phyloP scores from a whole-genome alignment of 2,888 invertebrate genomes.

The Epinotia nisella region DNA sequence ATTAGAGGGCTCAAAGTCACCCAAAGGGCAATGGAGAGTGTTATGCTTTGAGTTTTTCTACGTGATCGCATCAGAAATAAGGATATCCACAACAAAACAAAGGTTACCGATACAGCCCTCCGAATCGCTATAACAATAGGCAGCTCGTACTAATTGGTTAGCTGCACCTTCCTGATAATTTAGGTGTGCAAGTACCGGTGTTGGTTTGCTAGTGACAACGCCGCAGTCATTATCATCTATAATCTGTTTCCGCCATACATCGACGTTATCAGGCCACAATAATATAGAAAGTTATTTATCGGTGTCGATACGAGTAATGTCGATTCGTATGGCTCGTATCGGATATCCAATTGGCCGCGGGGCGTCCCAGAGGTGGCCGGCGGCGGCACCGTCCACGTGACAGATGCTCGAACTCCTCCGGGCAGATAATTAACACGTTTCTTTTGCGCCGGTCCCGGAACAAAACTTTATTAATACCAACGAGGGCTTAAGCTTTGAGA shows the following conservation, averaged over 20 bases:
- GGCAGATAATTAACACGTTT: constrained; percentile 82
- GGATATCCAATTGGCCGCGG: constrained; percentile 37
- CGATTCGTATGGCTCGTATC: constrained; percentile 40
- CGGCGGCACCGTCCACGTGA: constrained; percentile 62
- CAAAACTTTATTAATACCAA: constrained; percentile 84
- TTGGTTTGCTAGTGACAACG: background rate
- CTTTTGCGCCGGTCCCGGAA: constrained; percentile 74
- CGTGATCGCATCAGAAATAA: too few relatives aligned
- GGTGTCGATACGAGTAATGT: constrained; percentile 38
- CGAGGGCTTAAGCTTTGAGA: constrained; percentile 78
- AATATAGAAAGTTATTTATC: constrained; percentile 39
- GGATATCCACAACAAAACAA: too few relatives aligned
- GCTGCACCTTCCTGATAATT: too few relatives aligned
- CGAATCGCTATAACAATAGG: too few relatives aligned
- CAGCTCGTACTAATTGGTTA: too few relatives aligned
- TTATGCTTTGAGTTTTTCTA: too few relatives aligned
- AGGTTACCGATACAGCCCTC: too few relatives aligned
- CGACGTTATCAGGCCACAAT: constrained; percentile 25
- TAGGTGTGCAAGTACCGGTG: too few relatives aligned
- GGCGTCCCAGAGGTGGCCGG: constrained; percentile 52
- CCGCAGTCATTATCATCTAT: background rate
- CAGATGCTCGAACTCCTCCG: constrained; percentile 68
- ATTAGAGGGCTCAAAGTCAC: too few relatives aligned
- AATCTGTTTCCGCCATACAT: constrained; percentile 1
- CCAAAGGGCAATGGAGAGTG: too few relatives aligned